Evolutionary conservation across 2,888 invertebrate genomes (phyloP), one percentile per base, ranked within the genome.

Genomic region (Drosophila neotestacea): DNA sequence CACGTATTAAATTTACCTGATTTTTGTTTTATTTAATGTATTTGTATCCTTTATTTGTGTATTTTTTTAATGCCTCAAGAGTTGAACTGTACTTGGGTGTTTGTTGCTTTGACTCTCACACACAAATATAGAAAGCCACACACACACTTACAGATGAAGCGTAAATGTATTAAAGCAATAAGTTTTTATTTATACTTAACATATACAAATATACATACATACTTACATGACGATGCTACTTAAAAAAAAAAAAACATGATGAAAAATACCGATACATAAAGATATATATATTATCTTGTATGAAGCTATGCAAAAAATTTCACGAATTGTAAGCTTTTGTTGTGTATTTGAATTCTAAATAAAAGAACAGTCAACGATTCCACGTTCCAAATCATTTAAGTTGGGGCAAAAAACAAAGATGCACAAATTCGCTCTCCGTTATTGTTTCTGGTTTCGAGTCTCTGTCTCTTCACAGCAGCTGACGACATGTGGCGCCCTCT

Each of bases 321-420:
- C 76, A 76, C 74, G 79, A 82, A 85, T 77, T 85, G 85, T 87
- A 85, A 85, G 88, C 85, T 85, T 85, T 85, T 85, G 85, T 83
- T 87, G 85, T 87, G 79, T 83, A 85, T 77, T 83, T 86, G 73
- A 86, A 84, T 85, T 84, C 85, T 70, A 72, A 84, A 84, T 84
- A 84, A 84, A 79, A 52, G 60, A 81, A 83, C 70, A 70, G 54
- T 78, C 80, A 81, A 79, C 63, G 76, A 83, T 73, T 78, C 74
- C 42, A 63, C 74, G 41, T 70, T 27, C 50, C 47, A 70, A 52
- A 64, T 70, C 47, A 73, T 64, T 73, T 58, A 39, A 54, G 30
- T 30, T 59, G 60, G 63, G 55, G 11, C 16, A 39, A 41, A 30
- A 32, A 42, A 42, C 6, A 61, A 58, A 58, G 27, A 22, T n/a